Evolutionary conservation across 2,797 vertebrate genomes (phyloP), one percentile per base, ranked within the genome.

Genomic region (Fundulus diaphanus): DNA sequence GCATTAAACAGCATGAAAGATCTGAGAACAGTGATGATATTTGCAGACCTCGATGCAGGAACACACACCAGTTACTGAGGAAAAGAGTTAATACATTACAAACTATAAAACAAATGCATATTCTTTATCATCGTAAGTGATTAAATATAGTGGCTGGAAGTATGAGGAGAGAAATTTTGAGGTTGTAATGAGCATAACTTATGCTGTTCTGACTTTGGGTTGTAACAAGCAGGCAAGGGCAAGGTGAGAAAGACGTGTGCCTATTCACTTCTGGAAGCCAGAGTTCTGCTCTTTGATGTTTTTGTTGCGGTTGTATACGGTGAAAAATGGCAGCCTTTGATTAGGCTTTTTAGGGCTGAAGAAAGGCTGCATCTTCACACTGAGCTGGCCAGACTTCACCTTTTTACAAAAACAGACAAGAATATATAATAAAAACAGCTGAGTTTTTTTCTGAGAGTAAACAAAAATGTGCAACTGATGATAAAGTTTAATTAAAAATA

Each of bases 301-400:
- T 75, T 79, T 72, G n/a, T n/a, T n/a, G n/a, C n/a, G n/a, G n/a
- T n/a, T n/a, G n/a, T n/a, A n/a, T n/a, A n/a, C n/a, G n/a, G n/a
- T n/a, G 84, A 80, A 70, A 1, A 67, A 85, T 81, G 76, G 73
- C 65, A 70, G 72, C 85, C 84, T 92, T 91, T 91, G 90, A 93
- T 81, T 82, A 81, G 40, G 24, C 84, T 88, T 82, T 90, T 77
- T 83, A 80, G 82, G 78, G 80, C 65, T 56, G 65, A 72, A 59
- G 76, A 86, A 74, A 76, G 63, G 61, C 79, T 63, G 68, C 35
- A 54, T 67, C 77, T 79, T 76, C 69, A 73, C 77, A 80, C 57
- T 70, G 63, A 82, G 70, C 67, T 79, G 42, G 57, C 68, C 76
- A 56, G 72, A 57, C 59, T 49, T 72, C 68, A 82, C 70, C 75